Evolutionary conservation across 2,797 vertebrate species (phyloP), one percentile per base, ranked within the genome.

Genomic region (Characodon lateralis): DNA sequence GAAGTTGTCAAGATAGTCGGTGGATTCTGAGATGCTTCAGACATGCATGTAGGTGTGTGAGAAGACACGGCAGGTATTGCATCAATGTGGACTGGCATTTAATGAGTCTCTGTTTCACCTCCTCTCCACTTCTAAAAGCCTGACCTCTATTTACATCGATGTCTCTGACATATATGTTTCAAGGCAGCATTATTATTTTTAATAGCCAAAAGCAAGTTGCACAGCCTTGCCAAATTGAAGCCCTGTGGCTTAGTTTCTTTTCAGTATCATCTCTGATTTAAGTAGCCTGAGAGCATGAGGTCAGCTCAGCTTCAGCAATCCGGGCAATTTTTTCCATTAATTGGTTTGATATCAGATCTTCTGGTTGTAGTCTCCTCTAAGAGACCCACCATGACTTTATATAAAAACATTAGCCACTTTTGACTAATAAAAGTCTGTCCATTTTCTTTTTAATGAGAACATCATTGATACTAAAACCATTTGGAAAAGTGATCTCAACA

Each of bases 101-200:
- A 77, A 75, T 71, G 61, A 79, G 50, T 76, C 82, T 78, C 72
- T 78, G 65, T 74, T 76, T 77, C 72, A 72, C n/a, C 58, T 28
- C 76, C 65, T 72, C 71, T 72, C 65, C 41, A 1, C 22, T 55
- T 82, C 58, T 83, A 70, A 81, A 85, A 83, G 78, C 48, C 56
- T 86, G 73, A 83, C 80, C 80, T 81, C 86, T 88, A 13, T 71
- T 8, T 31, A 72, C 59, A 39, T 24, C 43, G 71, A 79, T 77
- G 50, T 72, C 77, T 74, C 65, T 82, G 79, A 76, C 80, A 85
- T 59, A 55, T 51, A 61, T 73, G 41, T 65, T 39, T 31, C 41
- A 35, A 63, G 18, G 68, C 71, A 76, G 35, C 50, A 35, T 79
- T 72, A 87, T 87, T 87, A 88, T 77, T 66, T 83, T 72, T 78